Evolutionary conservation across 1,140 invertebrate genomes (phyloP).

Genomic region (Zaprionus ghesquierei): DNA sequence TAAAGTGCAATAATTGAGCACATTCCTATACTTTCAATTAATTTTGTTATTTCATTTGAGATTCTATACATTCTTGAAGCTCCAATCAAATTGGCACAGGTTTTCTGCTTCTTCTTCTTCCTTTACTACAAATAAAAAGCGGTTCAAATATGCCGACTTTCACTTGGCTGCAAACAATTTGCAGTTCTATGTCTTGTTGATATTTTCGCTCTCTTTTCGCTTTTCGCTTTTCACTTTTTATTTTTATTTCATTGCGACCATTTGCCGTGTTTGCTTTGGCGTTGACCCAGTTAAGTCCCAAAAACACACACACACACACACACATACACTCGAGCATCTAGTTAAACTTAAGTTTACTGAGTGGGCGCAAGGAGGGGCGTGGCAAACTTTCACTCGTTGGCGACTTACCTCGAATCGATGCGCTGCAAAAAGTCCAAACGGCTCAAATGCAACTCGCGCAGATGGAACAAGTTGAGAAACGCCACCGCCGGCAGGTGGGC

Average conservation of each 20-base stretch:
- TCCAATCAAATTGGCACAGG: not conserved
- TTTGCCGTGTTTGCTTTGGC: slow-evolving; percentile 26
- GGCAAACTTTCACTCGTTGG: slow-evolving; percentile 27
- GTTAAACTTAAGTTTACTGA: not conserved
- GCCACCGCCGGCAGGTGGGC: slow-evolving; percentile 87
- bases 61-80: not conserved
- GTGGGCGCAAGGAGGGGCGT: not conserved
- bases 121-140: not conserved
- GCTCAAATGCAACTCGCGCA: slow-evolving; percentile 89
- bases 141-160: slow-evolving; percentile 6
- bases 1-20: too few relatives aligned
- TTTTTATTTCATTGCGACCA: not conserved
- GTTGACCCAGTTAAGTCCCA: slow-evolving; percentile 37
- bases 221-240: not conserved
- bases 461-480: slow-evolving; percentile 91
- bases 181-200: slow-evolving; percentile 20
- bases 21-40: too few relatives aligned
- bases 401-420: slow-evolving; percentile 86
- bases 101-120: not conserved
- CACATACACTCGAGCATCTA: slow-evolving; percentile 1
- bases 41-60: not conserved
- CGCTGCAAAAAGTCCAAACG: slow-evolving; percentile 86
- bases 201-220: not conserved
- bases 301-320: slow-evolving; percentile 2
- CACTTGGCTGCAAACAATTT: slow-evolving; percentile 26